Base-by-base conservation (phyloP, 2,113 vertebrate genomes). In the Paraplagusia blochii region DNA sequence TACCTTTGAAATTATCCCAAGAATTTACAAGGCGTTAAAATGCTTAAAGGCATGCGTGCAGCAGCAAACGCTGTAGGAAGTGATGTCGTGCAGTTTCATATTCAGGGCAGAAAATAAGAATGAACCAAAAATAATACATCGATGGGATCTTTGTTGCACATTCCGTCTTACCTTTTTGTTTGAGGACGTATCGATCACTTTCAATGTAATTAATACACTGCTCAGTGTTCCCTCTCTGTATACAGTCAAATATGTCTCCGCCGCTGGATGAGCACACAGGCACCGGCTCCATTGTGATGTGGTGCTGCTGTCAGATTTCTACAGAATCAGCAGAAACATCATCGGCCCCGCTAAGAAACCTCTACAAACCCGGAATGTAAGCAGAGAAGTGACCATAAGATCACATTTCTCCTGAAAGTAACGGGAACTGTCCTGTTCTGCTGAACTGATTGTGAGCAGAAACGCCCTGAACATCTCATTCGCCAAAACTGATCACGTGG, bases 161-260 rank as follows among this genome's bases (percentile, higher is more conserved):
- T 56, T 60, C 47, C 8, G n/a, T 4, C 82, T 82, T 82, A 92
- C 90, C 90, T 85, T 79, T 89, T 2, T 80, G 66, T 18, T 65
- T 85, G 38, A 92, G 74, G 40, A 89, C 12, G 0, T 78, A 71
- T 8, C 63, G 83, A 62, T 91, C 88, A 15, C 73, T 76, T 13
- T 87, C 65, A 45, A 92, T 42, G 46, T 86, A 74, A 19, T 74
- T 66, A 8, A 73, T 72, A 17, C 91, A 90, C 49, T 75, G 70
- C 18, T 90, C 89, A 17, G 79, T 18, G 53, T 89, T 74, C 38
- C 89, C 90, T 43, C 71, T 81, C 51, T 90, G 87, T 45, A 89
- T 80, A 58, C 80, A 85, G 50, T 91, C 88, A 77, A 91, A 89
- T 65, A 92, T 82, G 72, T 83, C 85, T 44, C 64, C 85, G 33